These are phyloP conservation scores for Melanerpes formicivorus DNA, from an alignment of 2,113 vertebrate species.

Conservation along the genomic window DNA sequence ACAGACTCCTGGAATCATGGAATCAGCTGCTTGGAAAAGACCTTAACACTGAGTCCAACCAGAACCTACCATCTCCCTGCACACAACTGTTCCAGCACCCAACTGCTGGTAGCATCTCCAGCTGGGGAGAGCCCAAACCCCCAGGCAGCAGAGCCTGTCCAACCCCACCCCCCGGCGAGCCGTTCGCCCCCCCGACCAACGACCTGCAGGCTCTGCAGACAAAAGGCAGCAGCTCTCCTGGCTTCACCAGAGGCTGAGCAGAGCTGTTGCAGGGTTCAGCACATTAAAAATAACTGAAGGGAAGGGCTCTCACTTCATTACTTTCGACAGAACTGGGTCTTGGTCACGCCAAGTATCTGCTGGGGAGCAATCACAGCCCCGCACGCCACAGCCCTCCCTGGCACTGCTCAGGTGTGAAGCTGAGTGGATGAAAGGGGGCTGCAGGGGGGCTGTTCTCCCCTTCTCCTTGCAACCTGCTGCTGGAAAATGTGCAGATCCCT, in stretches of 20 bases:
- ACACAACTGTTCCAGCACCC: too few relatives aligned
- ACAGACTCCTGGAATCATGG: too few relatives aligned
- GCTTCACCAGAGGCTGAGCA: background rate
- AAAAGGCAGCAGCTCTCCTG: background rate
- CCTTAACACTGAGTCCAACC: too few relatives aligned
- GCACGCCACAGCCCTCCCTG: background rate
- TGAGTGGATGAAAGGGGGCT: background rate
- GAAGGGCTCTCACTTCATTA: slow-evolving; percentile 40
- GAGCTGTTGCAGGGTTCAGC: background rate
- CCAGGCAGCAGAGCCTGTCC: accelerated
- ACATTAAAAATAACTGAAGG: slow-evolving; percentile 54
- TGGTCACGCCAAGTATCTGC: background rate
- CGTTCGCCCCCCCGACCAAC: background rate
- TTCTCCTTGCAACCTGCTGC: background rate
- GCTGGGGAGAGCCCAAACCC: background rate
- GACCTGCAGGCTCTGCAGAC: background rate
- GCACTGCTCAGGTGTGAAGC: accelerated
- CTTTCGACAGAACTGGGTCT: slow-evolving; percentile 55
- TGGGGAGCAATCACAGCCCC: background rate
- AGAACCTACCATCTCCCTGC: too few relatives aligned
- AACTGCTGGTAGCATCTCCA: too few relatives aligned
- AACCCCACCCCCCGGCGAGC: background rate
- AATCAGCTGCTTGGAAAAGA: too few relatives aligned
- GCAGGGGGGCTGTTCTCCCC: background rate
- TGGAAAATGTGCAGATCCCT: background rate